Evolutionary conservation across 2,888 invertebrate species (phyloP), one percentile per base, ranked within the genome.

Genomic region (Eupithecia subfuscata): DNA sequence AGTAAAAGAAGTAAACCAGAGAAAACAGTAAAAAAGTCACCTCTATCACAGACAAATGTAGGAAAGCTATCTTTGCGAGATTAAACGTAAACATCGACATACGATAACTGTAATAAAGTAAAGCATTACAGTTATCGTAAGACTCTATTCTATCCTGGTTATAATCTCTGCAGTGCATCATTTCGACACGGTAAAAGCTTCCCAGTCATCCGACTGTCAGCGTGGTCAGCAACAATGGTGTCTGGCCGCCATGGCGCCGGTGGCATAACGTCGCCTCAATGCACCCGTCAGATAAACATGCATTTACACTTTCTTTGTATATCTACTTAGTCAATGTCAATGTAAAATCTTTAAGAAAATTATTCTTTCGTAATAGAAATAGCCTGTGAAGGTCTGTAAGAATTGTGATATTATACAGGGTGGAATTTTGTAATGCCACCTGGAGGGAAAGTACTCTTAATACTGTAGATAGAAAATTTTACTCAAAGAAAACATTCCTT

Each of bases 241-340:
- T 70, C 80, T 81, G 81, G 82, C 77, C 83, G 65, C 14, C 9
- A 67, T 83, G 93, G 92, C 93, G 92, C 93, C 93, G 86, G 75
- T 74, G 82, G 88, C 89, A 87, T 92, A 91, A 90, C 87, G 83
- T 82, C 84, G 85, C 86, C 83, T 87, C 87, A 87, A 85, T 86
- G 85, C 82, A 82, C 84, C 85, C 86, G 90, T 90, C 89, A 90
- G 88, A 88, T 82, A 82, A 84, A 86, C 84, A 85, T 79, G 83
- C 83, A 86, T 88, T 86, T 85, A 86, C 74, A 64, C 45, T 22
- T 56, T 76, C 84, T 85, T 84, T 85, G 83, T 87, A 14, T 43
- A 14, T 43, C 25, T 43, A 40, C 43, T 68, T 64, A 22, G 64
- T 64, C 40, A 40, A n/a, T 67, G 40, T 22, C 40, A 67, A 67